Evolutionary conservation across 2,888 invertebrate species (phyloP), one percentile per base, ranked within the genome.

Genomic region (Opisthograptis luteolata): DNA sequence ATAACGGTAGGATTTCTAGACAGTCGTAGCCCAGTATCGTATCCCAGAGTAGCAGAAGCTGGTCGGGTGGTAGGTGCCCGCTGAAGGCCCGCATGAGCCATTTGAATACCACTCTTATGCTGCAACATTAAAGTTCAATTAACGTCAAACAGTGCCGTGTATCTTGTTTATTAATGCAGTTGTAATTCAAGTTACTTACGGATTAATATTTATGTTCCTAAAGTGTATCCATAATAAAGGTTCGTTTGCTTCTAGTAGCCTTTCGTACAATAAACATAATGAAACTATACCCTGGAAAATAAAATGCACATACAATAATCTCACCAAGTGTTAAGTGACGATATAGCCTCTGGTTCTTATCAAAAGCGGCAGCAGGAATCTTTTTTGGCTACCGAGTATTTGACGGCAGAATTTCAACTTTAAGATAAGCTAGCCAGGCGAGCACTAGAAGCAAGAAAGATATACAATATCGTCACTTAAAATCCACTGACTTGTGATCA

Each of bases 81-180:
- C 98, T 98, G 80, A 98, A 99, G 1, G 97, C 98, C 58, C 98
- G 92, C 95, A 99, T 98, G 32, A 99, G 83, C 98, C 99, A 99
- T 82, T 98, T 98, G 79, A 98, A 98, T 1, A 97, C 97, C 15
- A 98, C 94, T 68, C 96, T 93, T 42, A 98, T 92, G 1, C 98
- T 98, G 78, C 7, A 79, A 55, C 75, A 69, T n/a, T n/a, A 25
- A 36, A 9, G 10, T 24, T 19, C n/a, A 19, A 19, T 3, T 13
- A 7, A 9, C 3, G 9, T 32, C 0, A 19, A 17, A 9, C 9
- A n/a, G n/a, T n/a, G n/a, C n/a, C n/a, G n/a, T n/a, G n/a, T n/a
- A n/a, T n/a, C n/a, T n/a, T n/a, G n/a, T n/a, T n/a, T n/a, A n/a
- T n/a, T n/a, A 8, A 28, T 28, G n/a, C 4, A 25, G 7, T 14